Base-by-base conservation (phyloP, 2,797 vertebrate genomes). In the Cuniculus paca region DNA sequence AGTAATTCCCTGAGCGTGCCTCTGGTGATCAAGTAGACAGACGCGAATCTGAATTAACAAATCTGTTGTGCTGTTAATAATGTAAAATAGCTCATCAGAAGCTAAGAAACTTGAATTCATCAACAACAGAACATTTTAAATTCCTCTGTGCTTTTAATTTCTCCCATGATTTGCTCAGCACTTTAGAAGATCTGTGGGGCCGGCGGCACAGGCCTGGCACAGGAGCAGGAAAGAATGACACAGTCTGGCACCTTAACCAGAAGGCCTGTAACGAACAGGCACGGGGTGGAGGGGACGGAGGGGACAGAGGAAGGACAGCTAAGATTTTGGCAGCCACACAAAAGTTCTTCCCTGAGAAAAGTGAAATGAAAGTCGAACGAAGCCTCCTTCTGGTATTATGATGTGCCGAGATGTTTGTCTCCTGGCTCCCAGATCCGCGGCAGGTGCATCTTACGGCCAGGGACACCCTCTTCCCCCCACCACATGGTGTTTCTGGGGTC, bases 401-500 rank as follows among this genome's bases (percentile, higher is more conserved):
- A 56, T 70, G 84, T 93, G 65, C 80, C 39, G 24, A 80, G 72
- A 61, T 50, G 11, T 90, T 75, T 84, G 86, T 75, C 77, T 96
- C 48, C 56, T 4, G 28, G 68, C 60, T 80, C 86, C 70, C 20
- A 97, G 94, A 72, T 52, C 0, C 36, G 34, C 8, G 31, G 72
- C 97, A 6, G 0, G 89, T 96, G 70, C 70, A 80, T 96, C 95
- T 95, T 96, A 50, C 63, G 98, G 96, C 97, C 92, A 56, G 0
- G 95, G 95, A 91, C 96, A 92, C 96, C 80, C n/a, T n/a, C n/a
- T n/a, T n/a, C 82, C 92, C 90, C 85, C 54, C 22, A 56, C 91
- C 96, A 95, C 97, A 82, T 84, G 92, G 61, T 94, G 84, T 97
- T 97, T 96, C 97, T 96, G 96, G 93, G 94, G 96, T 93, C 93